phyloP scores from a whole-genome alignment of 2,888 invertebrate species.

The Mantis religiosa region DNA sequence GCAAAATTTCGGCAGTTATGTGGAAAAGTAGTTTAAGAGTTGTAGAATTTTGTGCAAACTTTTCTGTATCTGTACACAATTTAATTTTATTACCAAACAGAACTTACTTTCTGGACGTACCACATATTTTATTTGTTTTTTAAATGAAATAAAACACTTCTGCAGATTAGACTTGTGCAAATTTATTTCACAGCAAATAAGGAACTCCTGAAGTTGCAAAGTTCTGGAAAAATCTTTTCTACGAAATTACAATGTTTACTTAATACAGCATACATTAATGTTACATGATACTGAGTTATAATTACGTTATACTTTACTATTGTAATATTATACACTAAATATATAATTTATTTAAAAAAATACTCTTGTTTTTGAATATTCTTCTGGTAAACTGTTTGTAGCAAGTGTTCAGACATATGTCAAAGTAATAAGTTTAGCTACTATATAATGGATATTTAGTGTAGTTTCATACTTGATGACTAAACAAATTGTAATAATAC shows the following conservation, averaged over 20 bases:
- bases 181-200: constrained; percentile 5
- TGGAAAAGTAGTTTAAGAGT: no score
- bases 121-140: no score
- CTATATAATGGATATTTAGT: background rate
- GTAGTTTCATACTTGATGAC: background rate
- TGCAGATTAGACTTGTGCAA: background rate
- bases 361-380: background rate
- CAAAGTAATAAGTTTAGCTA: background rate
- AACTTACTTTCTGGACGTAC: no score
- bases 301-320: constrained; percentile 4
- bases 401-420: background rate
- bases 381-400: background rate
- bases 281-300: background rate
- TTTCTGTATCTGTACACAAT: no score
- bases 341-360: constrained; percentile 8
- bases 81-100: no score
- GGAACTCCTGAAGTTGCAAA: background rate
- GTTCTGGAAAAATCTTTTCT: background rate
- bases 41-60: no score
- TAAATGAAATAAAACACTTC: background rate
- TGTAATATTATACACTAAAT: constrained; percentile 11
- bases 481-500: background rate
- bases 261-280: background rate
- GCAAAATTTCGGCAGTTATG: no score
- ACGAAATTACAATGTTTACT: background rate